phyloP scores from a whole-genome alignment of 2,113 vertebrate genomes.

The Tangachromis dhanisi region DNA sequence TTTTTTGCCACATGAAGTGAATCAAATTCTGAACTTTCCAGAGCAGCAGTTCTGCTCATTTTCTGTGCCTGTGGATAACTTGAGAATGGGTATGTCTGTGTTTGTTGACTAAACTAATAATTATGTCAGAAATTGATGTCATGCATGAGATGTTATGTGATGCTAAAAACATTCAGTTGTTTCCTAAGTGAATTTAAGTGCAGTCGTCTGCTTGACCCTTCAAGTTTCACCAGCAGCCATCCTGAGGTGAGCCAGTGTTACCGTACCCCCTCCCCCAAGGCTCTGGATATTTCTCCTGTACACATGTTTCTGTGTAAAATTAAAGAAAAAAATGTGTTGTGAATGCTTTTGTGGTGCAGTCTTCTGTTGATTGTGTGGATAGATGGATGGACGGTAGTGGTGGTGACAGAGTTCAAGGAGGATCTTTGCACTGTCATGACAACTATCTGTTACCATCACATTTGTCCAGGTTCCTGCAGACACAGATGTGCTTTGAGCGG shows the following conservation, averaged over 20 bases:
- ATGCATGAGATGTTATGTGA: conserved; percentile 57
- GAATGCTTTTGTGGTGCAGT: background rate
- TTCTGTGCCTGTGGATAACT: conserved; percentile 36
- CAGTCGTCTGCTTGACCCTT: conserved; percentile 26
- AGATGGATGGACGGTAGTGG: background rate
- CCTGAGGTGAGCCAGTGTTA: conserved; percentile 39
- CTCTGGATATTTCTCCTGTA: conserved; percentile 51
- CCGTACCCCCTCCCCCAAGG: background rate
- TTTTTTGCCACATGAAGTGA: background rate
- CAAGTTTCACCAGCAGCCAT: conserved; percentile 46
- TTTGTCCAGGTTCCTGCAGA: background rate
- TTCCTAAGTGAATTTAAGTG: conserved; percentile 30
- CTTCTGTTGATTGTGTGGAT: background rate
- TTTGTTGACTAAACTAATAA: conserved; percentile 33
- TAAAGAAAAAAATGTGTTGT: conserved; percentile 25
- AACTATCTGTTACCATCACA: background rate
- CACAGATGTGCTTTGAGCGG: background rate
- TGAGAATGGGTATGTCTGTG: background rate
- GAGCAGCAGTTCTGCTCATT: background rate
- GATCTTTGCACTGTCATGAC: background rate
- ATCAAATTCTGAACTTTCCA: background rate
- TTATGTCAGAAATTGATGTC: conserved; percentile 54
- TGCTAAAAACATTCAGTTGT: conserved; percentile 24
- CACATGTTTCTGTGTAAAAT: conserved; percentile 53
- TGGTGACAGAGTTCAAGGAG: background rate